Evolutionary conservation across 2,888 invertebrate species (phyloP).

Genomic region (Galeopsomyia nigrocyanea): DNA sequence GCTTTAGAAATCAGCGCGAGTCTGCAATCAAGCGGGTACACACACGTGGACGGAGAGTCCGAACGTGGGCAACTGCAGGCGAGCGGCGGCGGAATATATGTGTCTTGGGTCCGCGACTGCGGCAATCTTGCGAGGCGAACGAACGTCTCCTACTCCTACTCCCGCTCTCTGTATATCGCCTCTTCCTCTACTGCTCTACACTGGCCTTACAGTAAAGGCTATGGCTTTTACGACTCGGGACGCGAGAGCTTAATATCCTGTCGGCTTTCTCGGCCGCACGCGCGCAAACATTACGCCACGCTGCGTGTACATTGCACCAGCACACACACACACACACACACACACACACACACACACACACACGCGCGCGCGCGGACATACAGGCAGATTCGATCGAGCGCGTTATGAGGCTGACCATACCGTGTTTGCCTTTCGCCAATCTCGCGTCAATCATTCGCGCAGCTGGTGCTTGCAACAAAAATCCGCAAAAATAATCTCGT

Average conservation of each 20-base stretch:
- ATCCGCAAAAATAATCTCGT: too few species aligned
- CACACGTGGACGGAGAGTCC: slow-evolving; percentile 17
- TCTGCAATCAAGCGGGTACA: slow-evolving; percentile 30
- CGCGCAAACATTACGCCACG: background rate
- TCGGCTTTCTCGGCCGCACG: slow-evolving; percentile 22
- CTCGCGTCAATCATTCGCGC: slow-evolving; percentile 13
- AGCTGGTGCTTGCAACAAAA: too few species aligned
- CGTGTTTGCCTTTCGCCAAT: slow-evolving; percentile 19
- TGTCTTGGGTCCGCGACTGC: too few species aligned
- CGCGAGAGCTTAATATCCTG: slow-evolving; percentile 32
- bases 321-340: background rate
- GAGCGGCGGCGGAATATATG: too few species aligned
- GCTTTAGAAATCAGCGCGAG: slow-evolving; percentile 16
- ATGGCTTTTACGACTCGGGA: slow-evolving; percentile 23
- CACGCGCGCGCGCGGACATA: background rate
- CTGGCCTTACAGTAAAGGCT: too few species aligned
- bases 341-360: too few species aligned
- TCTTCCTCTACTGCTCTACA: too few species aligned
- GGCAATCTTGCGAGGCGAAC: background rate
- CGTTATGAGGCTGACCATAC: slow-evolving; percentile 15
- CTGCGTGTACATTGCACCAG: background rate
- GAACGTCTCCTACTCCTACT: background rate
- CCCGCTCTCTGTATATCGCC: too few species aligned
- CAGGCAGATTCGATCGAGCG: slow-evolving; percentile 12
- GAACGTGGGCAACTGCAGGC: too few species aligned